These are phyloP conservation scores for Agrotis exclamationis DNA, from an alignment of 2,888 invertebrate species.

Conservation along the genomic window DNA sequence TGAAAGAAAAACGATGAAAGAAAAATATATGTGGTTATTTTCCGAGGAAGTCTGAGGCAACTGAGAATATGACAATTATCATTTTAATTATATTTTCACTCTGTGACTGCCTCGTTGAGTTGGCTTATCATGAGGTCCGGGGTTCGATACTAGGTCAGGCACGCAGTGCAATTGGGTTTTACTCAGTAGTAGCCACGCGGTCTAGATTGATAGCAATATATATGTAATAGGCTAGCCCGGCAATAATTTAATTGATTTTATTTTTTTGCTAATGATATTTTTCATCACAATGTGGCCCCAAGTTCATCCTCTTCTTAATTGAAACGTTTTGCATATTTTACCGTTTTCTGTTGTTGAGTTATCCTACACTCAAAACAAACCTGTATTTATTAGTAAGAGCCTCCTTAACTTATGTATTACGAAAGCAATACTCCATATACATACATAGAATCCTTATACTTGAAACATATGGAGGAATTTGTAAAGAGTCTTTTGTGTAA, in stretches of 20 bases:
- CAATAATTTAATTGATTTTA: background rate
- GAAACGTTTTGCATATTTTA: too few relatives aligned
- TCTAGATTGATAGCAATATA: too few relatives aligned
- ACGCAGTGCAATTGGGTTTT: background rate
- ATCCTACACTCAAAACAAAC: too few relatives aligned
- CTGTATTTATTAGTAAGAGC: too few relatives aligned
- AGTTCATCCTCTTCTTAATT: too few relatives aligned
- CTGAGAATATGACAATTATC: background rate
- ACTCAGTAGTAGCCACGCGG: background rate
- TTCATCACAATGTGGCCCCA: too few relatives aligned
- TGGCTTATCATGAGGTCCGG: background rate
- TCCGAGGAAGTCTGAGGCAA: background rate
- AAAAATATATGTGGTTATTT: background rate
- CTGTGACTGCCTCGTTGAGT: too few relatives aligned
- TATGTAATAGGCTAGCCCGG: background rate
- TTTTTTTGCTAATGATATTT: too few relatives aligned
- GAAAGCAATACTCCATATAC: slow-evolving; percentile 30
- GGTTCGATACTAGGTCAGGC: background rate
- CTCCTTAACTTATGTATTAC: background rate
- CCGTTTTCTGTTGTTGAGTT: too few relatives aligned
- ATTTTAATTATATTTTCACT: background rate
- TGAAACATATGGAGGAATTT: slow-evolving; percentile 12
- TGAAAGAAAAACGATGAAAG: slow-evolving; percentile 5
- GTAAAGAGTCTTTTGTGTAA: slow-evolving; percentile 36
- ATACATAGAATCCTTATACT: slow-evolving; percentile 42